Base-by-base conservation (phyloP, 2,797 vertebrate genomes). In the Phoeniculus purpureus region DNA sequence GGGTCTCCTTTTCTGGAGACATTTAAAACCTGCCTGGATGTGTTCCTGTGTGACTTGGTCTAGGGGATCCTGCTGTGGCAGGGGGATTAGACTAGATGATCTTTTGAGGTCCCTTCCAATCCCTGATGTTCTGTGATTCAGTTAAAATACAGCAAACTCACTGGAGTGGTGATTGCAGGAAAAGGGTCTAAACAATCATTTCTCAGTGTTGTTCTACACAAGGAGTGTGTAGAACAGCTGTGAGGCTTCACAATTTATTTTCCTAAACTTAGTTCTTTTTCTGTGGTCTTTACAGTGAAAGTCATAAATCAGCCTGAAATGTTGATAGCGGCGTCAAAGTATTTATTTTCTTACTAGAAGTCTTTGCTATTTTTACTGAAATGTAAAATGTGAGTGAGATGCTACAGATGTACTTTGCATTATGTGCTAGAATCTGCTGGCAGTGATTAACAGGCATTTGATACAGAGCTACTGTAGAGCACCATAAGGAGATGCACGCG, bases 391-490 rank as follows among this genome's bases (percentile, higher is more conserved):
- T 85, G 94, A 96, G 89, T 91, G 87, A 86, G 96, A 89, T 64
- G 79, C 88, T 92, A 47, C 72, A 92, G 91, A 95, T 95, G 92
- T 93, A 84, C 87, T 95, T 95, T 81, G 85, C 79, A 77, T 95
- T 87, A 80, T 89, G 56, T 70, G 66, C 75, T 94, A 92, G 94
- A 96, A 96, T 96, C 96, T 96, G 76, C 93, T 96, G 96, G 73
- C 93, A 93, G 50, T 94, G 96, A 93, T 94, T 83, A 94, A 43
- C 75, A 91, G 86, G 70, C 55, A 27, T 95, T 93, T 58, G 96
- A 93, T 94, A 95, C 80, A 86, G 85, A 96, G 65, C 81, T 90
- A 77, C 70, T 93, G 73, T 92, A 93, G 85, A 92, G 80, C 93
- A 87, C 86, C 79, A 26, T 95, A 95, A 92, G 85, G 91, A 79